These are phyloP conservation scores for Pelusios castaneus DNA, from an alignment of 2,113 vertebrate genomes.

Conservation along the genomic window DNA sequence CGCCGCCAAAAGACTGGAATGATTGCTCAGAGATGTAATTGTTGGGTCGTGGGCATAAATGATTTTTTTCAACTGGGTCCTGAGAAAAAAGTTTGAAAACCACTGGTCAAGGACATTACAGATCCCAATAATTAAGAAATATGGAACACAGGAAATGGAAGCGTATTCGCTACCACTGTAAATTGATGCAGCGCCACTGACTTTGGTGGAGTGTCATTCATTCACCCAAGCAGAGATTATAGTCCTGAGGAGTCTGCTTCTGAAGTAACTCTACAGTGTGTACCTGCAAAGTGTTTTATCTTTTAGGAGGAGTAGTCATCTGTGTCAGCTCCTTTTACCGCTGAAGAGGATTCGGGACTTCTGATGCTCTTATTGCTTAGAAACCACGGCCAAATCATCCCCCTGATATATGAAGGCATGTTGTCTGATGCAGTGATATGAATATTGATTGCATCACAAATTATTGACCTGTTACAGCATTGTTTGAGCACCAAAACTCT, in stretches of 20 bases:
- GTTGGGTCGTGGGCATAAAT: too few species aligned
- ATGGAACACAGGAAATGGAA: neutral
- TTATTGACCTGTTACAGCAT: neutral
- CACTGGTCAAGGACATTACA: neutral
- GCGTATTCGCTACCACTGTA: neutral
- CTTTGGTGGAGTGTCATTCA: neutral
- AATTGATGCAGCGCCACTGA: neutral
- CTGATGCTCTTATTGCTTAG: neutral
- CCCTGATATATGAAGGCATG: neutral
- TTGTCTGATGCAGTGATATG: constrained; percentile 3
- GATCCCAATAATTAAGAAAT: neutral
- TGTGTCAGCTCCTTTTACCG: neutral
- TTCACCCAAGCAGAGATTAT: neutral
- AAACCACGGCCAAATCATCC: neutral
- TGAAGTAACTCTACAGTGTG: neutral
- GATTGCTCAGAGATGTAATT: too few species aligned
- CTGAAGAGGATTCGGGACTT: neutral
- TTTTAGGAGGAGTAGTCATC: neutral
- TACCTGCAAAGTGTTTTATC: neutral
- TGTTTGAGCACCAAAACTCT: neutral
- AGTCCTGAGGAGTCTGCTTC: neutral
- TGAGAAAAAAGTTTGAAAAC: too few species aligned
- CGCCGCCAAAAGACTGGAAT: too few species aligned
- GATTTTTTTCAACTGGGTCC: too few species aligned
- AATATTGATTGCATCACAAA: constrained; percentile 17